Evolutionary conservation across 2,113 vertebrate species (phyloP).

Genomic region (Menidia beryllina): DNA sequence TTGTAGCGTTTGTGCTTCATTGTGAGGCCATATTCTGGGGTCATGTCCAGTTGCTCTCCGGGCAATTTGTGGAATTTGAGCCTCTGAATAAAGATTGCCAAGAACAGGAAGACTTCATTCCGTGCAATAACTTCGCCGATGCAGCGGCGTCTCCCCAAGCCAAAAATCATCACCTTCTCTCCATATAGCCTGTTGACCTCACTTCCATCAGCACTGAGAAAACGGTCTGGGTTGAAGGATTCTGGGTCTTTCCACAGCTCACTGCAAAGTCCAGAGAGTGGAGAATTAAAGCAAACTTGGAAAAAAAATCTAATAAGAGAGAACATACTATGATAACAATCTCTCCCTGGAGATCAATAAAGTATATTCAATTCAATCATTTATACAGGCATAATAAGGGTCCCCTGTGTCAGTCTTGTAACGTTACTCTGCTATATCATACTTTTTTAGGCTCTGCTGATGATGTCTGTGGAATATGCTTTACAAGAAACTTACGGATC

Average conservation of each 20-base stretch:
- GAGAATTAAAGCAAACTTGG: background rate
- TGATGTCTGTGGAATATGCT: too few species aligned
- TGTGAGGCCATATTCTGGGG: conserved; percentile 88
- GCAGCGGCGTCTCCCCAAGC: conserved; percentile 91
- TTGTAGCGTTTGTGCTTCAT: conserved; percentile 89
- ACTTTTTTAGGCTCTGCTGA: too few species aligned
- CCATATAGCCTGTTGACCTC: conserved; percentile 79
- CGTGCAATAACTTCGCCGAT: conserved; percentile 89
- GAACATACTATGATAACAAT: too few species aligned
- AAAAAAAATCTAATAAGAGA: background rate
- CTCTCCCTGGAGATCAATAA: too few species aligned
- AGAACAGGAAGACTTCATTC: conserved; percentile 90
- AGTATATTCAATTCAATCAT: too few species aligned
- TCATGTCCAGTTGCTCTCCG: conserved; percentile 83
- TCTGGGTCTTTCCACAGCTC: conserved; percentile 89
- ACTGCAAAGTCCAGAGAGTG: conserved; percentile 68
- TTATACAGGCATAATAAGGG: background rate
- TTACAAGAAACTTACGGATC: conserved; percentile 91
- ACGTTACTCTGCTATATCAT: too few species aligned
- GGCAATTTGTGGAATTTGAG: conserved; percentile 81
- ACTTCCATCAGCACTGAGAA: conserved; percentile 78
- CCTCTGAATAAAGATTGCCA: conserved; percentile 88
- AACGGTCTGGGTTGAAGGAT: conserved; percentile 88
- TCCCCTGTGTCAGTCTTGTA: background rate
- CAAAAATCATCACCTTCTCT: conserved; percentile 88